Base-by-base conservation (phyloP, 2,888 invertebrate genomes). In the Pyrrhosoma nymphula region DNA sequence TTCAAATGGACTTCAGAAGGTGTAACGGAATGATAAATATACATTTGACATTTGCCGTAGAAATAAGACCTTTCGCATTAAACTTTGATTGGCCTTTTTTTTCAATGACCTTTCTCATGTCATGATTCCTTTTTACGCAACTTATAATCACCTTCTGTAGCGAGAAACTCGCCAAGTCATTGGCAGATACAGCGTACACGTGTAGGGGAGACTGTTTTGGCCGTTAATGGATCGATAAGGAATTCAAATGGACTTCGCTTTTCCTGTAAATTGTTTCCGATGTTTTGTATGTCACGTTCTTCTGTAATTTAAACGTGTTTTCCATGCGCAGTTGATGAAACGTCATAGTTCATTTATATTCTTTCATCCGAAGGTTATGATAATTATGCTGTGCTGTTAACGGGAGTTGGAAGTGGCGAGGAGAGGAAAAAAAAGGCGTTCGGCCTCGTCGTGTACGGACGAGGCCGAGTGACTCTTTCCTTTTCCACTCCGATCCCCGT, bases 401-500 rank as follows among this genome's bases (percentile, higher is more conserved):
- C 82, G 82, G 82, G 82, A 82, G 35, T 82, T 35, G 82, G 82
- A 82, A 82, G 14, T 35, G 82, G 82, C 30, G 14, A 35, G 82
- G 82, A n/a, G 35, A 82, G n/a, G 35, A 18, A n/a, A 35, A 82
- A 18, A 35, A 35, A 35, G 16, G 12, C 30, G 16, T 82, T 1
- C 82, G 82, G 35, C 82, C 82, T 82, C 82, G 82, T 35, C 35
- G 35, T 3, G 35, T 16, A 35, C 82, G 82, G 69, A n/a, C 75
- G 75, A 75, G 75, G 82, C 14, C 82, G 82, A 35, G 35, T 82
- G 82, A 82, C 82, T 82, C 35, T 82, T 82, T 35, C 82, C 82
- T 35, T 82, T 82, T 35, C 35, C 35, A 82, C n/a, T 82, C 14
- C 30, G 75, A 75, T 30, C n/a, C n/a, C 35, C 82, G 35, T 82